Conservation (phyloP, 2,113 vertebrate species). For the Myrmecobius fasciatus region DNA sequence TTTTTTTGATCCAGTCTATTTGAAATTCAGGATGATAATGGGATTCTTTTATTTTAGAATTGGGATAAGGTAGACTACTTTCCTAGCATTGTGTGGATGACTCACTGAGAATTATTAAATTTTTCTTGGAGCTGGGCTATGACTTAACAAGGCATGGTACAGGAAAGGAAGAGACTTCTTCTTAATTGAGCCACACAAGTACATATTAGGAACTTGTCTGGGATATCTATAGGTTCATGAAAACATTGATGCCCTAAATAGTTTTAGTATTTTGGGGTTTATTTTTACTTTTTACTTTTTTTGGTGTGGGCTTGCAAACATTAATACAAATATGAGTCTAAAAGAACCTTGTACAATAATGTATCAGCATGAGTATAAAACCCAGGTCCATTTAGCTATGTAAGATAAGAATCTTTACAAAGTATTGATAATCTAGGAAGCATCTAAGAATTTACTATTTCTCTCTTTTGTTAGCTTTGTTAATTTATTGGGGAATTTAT, state of each 20-base stretch:
- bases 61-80: not conserved
- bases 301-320: not conserved
- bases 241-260: not conserved
- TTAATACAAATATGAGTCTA: not conserved
- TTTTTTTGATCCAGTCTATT: not conserved
- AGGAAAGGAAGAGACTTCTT: not conserved
- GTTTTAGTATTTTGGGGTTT: not conserved
- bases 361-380: not conserved
- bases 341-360: not conserved
- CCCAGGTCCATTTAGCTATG: not conserved
- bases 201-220: not conserved
- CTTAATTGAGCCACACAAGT: not conserved
- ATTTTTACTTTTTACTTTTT: not conserved
- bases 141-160: not conserved
- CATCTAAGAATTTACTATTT: not conserved
- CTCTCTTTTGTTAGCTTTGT: not conserved
- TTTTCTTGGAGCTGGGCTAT: not conserved
- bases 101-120: not conserved
- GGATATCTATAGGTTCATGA: not conserved
- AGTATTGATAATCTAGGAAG: not conserved
- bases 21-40: not conserved
- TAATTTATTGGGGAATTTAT: not conserved
- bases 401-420: not conserved
- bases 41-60: not conserved
- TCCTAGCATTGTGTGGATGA: not conserved